phyloP scores from a whole-genome alignment of 92 coral and sea anemone genomes.

The Phymanthus crucifer region DNA sequence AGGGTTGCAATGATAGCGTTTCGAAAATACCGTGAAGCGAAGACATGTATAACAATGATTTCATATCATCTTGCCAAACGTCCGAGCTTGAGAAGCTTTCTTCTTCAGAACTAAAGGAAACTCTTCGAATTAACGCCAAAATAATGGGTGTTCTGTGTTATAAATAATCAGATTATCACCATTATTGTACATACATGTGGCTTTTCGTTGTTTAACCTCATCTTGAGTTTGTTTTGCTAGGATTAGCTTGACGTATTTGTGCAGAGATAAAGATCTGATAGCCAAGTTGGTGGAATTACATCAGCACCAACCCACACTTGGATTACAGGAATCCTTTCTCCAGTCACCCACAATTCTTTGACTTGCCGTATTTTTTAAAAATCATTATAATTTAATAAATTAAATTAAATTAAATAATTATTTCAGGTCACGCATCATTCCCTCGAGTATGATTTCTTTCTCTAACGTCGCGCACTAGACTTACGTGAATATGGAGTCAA shows the following conservation, averaged over 20 bases:
- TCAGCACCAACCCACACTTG: neutral
- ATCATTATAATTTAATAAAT: no score
- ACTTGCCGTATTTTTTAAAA: no score
- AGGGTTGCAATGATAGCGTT: slow-evolving; percentile 13
- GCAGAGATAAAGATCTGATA: neutral
- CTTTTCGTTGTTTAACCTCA: neutral
- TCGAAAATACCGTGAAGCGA: neutral
- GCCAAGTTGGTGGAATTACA: neutral
- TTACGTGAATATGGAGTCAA: no score
- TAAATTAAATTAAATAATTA: no score
- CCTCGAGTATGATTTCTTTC: no score
- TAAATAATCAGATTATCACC: neutral
- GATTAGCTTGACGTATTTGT: slow-evolving; percentile 9
- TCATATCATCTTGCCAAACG: no score
- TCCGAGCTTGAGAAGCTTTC: no score
- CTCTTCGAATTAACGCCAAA: neutral
- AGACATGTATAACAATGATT: neutral
- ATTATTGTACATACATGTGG: neutral
- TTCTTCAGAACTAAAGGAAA: neutral
- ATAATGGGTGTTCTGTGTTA: neutral
- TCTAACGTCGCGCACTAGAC: no score
- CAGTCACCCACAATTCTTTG: neutral
- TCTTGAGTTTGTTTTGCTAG: slow-evolving; percentile 20
- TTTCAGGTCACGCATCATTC: no score
- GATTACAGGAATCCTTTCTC: no score